Evolutionary conservation across 1,140 invertebrate species (phyloP).

Genomic region (Charaxes varanes): DNA sequence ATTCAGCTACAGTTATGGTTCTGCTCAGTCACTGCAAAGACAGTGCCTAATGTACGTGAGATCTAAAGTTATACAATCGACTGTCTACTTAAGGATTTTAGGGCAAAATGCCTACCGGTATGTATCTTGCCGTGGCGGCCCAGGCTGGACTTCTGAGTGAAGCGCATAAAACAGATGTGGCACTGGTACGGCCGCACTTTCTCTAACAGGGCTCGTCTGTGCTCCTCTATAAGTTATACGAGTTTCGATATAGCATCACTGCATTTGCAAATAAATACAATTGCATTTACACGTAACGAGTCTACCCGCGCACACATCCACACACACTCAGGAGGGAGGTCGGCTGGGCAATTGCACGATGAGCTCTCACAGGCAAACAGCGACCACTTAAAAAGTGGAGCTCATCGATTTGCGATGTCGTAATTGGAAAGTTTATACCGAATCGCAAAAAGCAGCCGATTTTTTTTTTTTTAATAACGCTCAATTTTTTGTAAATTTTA

Average conservation of each 20-base stretch:
- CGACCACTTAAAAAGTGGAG: no score
- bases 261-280: constrained; percentile 46
- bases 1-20: constrained; percentile 60
- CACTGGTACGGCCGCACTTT: constrained; percentile 79
- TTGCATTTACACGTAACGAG: constrained; percentile 39
- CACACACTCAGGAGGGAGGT: constrained; percentile 64
- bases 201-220: constrained; percentile 75
- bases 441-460: no score
- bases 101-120: constrained; percentile 74
- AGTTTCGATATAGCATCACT: constrained; percentile 67
- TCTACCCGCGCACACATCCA: constrained; percentile 42
- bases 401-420: no score
- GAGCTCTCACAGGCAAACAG: no score
- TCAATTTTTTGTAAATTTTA: no score
- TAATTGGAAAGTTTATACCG: no score
- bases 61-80: constrained; percentile 55
- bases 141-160: constrained; percentile 76
- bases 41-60: constrained; percentile 57
- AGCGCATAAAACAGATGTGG: constrained; percentile 77
- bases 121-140: constrained; percentile 75
- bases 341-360: constrained; percentile 31
- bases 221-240: constrained; percentile 74
- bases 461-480: no score
- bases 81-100: constrained; percentile 69
- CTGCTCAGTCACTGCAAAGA: constrained; percentile 29